These are phyloP conservation scores for Liposcelis brunnea DNA, from an alignment of 2,888 invertebrate genomes.

Conservation along the genomic window DNA sequence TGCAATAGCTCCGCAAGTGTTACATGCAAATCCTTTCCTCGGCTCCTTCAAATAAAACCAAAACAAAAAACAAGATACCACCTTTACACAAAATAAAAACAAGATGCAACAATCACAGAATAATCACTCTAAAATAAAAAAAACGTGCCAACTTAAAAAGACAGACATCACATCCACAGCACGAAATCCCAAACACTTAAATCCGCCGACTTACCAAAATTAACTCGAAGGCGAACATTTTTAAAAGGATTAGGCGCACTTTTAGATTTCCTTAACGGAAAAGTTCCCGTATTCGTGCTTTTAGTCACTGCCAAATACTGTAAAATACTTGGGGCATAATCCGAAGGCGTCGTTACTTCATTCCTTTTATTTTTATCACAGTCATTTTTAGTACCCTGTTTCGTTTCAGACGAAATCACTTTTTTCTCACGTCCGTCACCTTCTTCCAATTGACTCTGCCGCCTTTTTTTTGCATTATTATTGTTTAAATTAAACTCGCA, in stretches of 20 bases:
- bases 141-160: conserved; percentile 1
- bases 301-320: background rate
- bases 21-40: too few species aligned
- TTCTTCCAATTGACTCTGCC: background rate
- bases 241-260: conserved; percentile 24
- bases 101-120: background rate
- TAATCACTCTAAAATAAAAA: background rate
- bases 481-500: conserved; percentile 1
- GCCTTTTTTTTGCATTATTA: background rate
- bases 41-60: background rate
- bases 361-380: conserved; percentile 1
- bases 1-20: background rate
- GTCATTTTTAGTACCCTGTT: too few species aligned
- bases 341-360: conserved; percentile 13
- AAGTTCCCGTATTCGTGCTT: conserved; percentile 2
- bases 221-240: conserved; percentile 15
- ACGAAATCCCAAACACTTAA: too few species aligned
- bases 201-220: conserved; percentile 12
- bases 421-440: background rate
- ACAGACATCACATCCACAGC: background rate
- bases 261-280: conserved; percentile 24
- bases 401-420: too few species aligned
- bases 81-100: background rate
- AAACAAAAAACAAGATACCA: background rate
- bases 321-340: background rate